These are phyloP conservation scores for Sebastolobus altivelis DNA, from an alignment of 2,797 vertebrate genomes.

Conservation along the genomic window DNA sequence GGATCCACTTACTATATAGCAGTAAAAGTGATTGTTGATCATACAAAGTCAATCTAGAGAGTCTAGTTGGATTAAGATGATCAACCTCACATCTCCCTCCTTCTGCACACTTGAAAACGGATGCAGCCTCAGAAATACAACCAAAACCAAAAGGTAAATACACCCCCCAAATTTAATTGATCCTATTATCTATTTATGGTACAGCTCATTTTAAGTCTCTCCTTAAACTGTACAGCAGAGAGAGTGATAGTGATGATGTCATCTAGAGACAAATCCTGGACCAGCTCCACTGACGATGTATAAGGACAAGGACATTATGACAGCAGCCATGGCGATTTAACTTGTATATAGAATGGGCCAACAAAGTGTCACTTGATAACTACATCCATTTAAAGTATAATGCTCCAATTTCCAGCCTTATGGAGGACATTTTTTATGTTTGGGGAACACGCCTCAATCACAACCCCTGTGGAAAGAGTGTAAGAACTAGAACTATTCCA, in stretches of 20 bases:
- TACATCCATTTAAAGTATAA: conserved; percentile 2
- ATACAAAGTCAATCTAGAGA: conserved; percentile 44
- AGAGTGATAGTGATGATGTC: neutral
- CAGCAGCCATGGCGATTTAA: neutral
- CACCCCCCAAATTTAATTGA: neutral
- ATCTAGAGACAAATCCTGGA: conserved; percentile 20
- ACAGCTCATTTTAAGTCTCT: conserved; percentile 20
- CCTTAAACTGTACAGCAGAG: conserved; percentile 16
- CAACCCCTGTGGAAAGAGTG: neutral
- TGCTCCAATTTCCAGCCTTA: neutral
- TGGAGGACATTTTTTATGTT: neutral
- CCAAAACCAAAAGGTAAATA: conserved; percentile 11
- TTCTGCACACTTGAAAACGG: conserved; percentile 6
- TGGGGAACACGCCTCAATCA: neutral
- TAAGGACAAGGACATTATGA: conserved; percentile 8
- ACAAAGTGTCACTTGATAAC: conserved; percentile 14
- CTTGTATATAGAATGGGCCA: neutral
- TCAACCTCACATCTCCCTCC: conserved; percentile 19
- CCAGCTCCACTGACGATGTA: neutral
- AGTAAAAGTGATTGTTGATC: conserved; percentile 57
- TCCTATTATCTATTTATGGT: conserved; percentile 8
- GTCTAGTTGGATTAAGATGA: conserved; percentile 39
- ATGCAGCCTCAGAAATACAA: conserved; percentile 22
- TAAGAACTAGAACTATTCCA: conserved; percentile 7
- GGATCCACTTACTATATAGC: conserved; percentile 31